Conservation (phyloP, 2,113 vertebrate species). For the Anhinga rufa region DNA sequence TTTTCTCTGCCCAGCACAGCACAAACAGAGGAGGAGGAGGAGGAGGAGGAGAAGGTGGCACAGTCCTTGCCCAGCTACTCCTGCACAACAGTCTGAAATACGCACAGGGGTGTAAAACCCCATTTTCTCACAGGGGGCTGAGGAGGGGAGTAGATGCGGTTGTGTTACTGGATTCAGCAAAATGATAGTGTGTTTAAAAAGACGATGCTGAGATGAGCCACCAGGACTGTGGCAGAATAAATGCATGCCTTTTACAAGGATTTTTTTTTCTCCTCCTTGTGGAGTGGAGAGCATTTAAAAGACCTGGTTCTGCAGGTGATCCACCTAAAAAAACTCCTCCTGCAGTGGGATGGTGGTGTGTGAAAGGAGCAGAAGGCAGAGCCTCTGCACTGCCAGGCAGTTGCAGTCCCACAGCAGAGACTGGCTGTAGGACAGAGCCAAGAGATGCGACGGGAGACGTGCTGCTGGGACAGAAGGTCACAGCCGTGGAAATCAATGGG, state of each 20-base stretch:
- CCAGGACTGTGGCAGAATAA: not conserved
- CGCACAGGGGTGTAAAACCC: not conserved
- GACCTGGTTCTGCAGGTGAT: not conserved
- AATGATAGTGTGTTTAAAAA: rapidly evolving
- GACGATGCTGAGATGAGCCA: not conserved
- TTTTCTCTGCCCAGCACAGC: not conserved
- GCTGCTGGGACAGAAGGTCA: not conserved
- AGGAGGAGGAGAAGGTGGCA: not conserved
- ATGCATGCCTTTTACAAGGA: not conserved
- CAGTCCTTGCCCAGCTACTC: not conserved
- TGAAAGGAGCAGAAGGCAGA: not conserved
- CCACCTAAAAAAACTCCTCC: not conserved
- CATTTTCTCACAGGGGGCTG: not conserved
- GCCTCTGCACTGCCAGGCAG: not conserved
- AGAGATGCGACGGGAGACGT: rapidly evolving
- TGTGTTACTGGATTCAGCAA: not conserved
- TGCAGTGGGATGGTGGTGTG: not conserved
- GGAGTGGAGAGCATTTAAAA: not conserved
- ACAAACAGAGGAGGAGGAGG: not conserved
- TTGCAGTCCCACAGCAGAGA: not conserved
- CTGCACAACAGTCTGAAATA: not conserved
- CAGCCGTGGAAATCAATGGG: not conserved
- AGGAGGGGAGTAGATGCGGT: not conserved
- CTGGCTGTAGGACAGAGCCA: not conserved
- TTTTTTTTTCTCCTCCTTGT: not conserved